These are phyloP conservation scores for Schizotus pectinicornis DNA, from an alignment of 2,888 invertebrate genomes.

Conservation along the genomic window DNA sequence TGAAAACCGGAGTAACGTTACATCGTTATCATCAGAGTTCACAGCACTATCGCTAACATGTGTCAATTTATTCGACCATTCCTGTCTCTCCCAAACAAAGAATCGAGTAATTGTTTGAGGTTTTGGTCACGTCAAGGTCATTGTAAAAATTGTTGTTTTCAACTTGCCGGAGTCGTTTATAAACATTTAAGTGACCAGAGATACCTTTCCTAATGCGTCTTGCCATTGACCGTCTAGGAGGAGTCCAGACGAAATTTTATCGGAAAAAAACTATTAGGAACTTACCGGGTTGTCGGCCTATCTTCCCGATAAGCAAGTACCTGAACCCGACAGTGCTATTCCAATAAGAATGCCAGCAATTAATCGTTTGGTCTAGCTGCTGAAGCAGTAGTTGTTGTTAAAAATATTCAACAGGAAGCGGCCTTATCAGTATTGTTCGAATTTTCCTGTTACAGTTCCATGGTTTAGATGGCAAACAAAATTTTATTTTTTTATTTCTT, in stretches of 20 bases:
- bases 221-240: constrained; percentile 23
- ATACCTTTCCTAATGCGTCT: constrained; percentile 33
- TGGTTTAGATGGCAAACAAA: constrained; percentile 24
- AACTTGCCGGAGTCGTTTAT: constrained; percentile 26
- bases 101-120: constrained; percentile 19
- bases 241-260: constrained; percentile 18
- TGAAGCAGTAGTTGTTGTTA: constrained; percentile 24
- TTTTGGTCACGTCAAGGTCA: constrained; percentile 29
- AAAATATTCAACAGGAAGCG: constrained; percentile 41
- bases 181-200: constrained; percentile 31
- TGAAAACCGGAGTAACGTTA: too few species aligned
- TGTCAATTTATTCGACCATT: neutral
- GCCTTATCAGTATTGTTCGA: constrained; percentile 38
- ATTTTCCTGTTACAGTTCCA: constrained; percentile 44
- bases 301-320: neutral
- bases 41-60: too few species aligned
- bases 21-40: too few species aligned
- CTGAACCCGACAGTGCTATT: too few species aligned
- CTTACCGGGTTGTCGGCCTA: constrained; percentile 15
- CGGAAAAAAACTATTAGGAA: constrained; percentile 24
- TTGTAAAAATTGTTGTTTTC: constrained; percentile 17
- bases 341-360: too few species aligned
- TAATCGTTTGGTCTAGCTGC: too few species aligned
- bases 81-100: constrained; percentile 14
- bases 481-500: too few species aligned